These are phyloP conservation scores for Melieria crassipennis DNA, from an alignment of 2,888 invertebrate genomes.

Conservation along the genomic window DNA sequence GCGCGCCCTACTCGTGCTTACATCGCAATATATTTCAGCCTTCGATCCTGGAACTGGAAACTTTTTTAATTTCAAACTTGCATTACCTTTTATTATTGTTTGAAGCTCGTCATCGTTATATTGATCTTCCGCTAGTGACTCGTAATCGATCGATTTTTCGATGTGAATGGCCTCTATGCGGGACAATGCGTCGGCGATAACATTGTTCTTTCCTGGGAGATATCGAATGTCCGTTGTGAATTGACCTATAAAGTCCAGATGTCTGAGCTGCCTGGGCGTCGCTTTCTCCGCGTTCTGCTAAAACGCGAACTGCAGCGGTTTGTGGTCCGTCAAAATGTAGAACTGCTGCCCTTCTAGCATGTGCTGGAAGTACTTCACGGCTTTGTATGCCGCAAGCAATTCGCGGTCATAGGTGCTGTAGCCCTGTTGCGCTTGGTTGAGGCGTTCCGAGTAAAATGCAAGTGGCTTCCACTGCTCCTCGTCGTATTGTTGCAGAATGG, in stretches of 20 bases:
- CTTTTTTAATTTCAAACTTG: no score
- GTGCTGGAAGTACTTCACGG: slow-evolving; percentile 29
- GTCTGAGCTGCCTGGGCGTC: slow-evolving; percentile 25
- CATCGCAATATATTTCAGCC: no score
- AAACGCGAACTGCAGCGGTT: slow-evolving; percentile 19
- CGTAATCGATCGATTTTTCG: no score
- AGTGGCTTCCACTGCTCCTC: neutral
- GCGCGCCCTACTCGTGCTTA: no score
- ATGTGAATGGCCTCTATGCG: slow-evolving; percentile 16
- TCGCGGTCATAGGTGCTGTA: slow-evolving; percentile 39
- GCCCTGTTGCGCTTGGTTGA: slow-evolving; percentile 24
- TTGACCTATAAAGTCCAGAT: slow-evolving; percentile 31
- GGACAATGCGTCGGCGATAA: slow-evolving; percentile 29
- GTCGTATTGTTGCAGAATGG: no score
- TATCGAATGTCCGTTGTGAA: slow-evolving; percentile 27
- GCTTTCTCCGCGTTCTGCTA: slow-evolving; percentile 14
- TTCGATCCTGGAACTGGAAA: no score
- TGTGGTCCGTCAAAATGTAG: slow-evolving; percentile 26
- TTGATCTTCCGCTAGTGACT: no score
- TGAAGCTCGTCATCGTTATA: no score
- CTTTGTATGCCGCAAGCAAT: slow-evolving; percentile 29
- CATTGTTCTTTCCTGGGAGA: slow-evolving; percentile 19
- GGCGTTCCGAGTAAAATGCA: slow-evolving; percentile 14
- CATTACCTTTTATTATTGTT: no score
- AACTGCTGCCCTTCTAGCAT: slow-evolving; percentile 31